Evolutionary conservation across 64 coral and sea anemone species (phyloP), one percentile per base, ranked within the genome.

Genomic region (Pocillopora verrucosa): DNA sequence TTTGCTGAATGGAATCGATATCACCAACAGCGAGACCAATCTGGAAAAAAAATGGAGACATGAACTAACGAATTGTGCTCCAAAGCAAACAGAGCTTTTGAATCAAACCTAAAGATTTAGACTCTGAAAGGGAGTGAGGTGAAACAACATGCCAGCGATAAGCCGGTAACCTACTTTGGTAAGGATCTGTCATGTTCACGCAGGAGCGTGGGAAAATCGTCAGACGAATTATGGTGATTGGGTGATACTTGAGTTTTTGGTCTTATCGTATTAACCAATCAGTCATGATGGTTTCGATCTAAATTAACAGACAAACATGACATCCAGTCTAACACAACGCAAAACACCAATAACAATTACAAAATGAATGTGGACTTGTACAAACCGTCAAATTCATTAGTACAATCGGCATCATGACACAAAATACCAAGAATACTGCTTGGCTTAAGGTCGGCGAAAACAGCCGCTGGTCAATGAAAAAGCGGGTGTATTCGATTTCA

Each of bases 21-120:
- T 96, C 94, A n/a, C 94, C 94, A 26, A 96, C 90, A 20, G 94
- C 94, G 19, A 96, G 87, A 80, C 94, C 94, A 64, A 96, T 96
- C 94, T 96, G n/a, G 13, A 91, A 37, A 90, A 26, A 73, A 36
- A 88, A 82, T 34, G 4, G 34, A 22, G 1, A 63, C 34, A 14
- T 7, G 64, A 36, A 6, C n/a, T 65, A 16, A 38, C 1, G 41
- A 51, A 51, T 51, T 7, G 41, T 51, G 3, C 41, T 51, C 41
- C 41, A 51, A 7, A 51, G 7, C 41, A 51, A 51, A 51, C 41
- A 51, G 41, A 51, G 7, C 41, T 51, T 51, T 51, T 51, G 41
- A 51, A 51, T 51, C 3, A 51, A 51, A 51, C 3, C 41, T 3
- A 51, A 51, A 51, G 7, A 51, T 51, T 7, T 51, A 4, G 41